Conservation (phyloP, 2,888 invertebrate genomes). For the Ectropis crepuscularia region DNA sequence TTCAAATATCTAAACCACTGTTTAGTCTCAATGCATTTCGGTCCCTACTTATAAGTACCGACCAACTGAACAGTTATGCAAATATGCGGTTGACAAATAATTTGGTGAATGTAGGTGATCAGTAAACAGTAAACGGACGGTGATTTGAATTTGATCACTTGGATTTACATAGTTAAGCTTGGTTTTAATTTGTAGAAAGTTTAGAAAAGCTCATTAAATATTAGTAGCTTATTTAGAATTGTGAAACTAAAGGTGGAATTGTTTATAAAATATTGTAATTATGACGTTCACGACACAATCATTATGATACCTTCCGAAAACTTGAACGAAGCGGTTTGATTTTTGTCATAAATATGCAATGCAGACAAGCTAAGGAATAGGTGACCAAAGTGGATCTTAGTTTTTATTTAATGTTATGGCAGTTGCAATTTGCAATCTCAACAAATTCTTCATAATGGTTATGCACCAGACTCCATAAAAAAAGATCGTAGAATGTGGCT, state of each 20-base stretch:
- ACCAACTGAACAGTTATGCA: constrained; percentile 40
- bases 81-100: constrained; percentile 50
- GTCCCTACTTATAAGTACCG: constrained; percentile 34
- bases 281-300: too few species aligned
- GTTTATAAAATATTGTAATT: too few species aligned
- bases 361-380: too few species aligned
- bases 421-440: too few species aligned
- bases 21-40: constrained; percentile 11
- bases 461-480: too few species aligned
- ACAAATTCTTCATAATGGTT: too few species aligned
- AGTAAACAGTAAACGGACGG: constrained; percentile 43
- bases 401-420: too few species aligned
- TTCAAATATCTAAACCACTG: not conserved
- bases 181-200: constrained; percentile 25
- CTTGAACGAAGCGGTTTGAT: not conserved
- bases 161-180: constrained; percentile 29
- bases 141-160: constrained; percentile 40
- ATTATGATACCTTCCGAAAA: not conserved
- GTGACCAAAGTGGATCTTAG: too few species aligned
- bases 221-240: not conserved
- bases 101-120: constrained; percentile 53
- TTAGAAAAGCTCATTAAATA: not conserved
- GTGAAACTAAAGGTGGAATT: too few species aligned
- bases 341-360: too few species aligned
- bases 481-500: too few species aligned